Conservation (phyloP, 1,140 invertebrate genomes). For the Campoletis sonorensis region DNA sequence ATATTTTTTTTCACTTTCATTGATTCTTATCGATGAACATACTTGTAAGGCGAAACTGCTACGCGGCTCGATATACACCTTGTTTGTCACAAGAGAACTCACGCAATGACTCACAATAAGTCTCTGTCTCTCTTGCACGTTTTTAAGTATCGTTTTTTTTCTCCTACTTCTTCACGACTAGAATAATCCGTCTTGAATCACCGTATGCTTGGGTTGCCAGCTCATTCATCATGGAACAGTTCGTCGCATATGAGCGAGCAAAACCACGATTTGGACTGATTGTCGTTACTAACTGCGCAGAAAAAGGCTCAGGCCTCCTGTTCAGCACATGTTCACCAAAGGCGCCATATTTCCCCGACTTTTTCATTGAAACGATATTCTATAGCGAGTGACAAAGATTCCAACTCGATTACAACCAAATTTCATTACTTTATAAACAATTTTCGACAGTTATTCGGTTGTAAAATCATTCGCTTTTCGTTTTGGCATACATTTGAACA, state of each 20-base stretch:
- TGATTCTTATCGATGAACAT: not conserved
- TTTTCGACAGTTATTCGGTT: no score
- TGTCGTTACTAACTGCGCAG: no score
- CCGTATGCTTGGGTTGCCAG: not conserved
- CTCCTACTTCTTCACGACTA: not conserved
- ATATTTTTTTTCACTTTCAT: not conserved
- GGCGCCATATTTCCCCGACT: no score
- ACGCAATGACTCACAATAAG: conserved; percentile 1
- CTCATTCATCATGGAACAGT: not conserved
- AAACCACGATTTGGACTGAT: not conserved
- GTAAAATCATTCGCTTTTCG: no score
- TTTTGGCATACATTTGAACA: no score
- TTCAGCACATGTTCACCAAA: no score
- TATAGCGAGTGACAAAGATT: no score
- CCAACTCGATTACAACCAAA: no score
- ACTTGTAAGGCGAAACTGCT: not conserved
- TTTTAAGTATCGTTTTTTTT: not conserved
- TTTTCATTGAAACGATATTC: no score
- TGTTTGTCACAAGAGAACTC: not conserved
- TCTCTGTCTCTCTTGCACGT: not conserved
- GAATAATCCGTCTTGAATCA: not conserved
- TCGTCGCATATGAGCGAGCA: not conserved
- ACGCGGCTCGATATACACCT: not conserved
- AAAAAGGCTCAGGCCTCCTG: no score
- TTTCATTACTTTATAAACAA: no score